Conservation (phyloP, 2,797 vertebrate genomes). For the Gallirallus australis region DNA sequence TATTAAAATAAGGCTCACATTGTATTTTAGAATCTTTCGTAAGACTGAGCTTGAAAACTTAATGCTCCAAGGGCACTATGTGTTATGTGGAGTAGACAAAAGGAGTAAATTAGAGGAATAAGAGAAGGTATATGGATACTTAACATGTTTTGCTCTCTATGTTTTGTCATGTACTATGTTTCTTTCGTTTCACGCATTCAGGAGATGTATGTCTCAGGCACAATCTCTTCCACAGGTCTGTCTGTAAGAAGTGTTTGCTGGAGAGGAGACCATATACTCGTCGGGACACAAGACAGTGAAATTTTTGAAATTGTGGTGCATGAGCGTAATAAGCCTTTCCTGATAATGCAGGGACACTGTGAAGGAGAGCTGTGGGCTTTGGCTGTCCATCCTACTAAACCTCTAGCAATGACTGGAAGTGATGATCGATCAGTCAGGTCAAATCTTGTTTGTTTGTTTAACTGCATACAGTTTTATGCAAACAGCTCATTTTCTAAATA, state of each 20-base stretch:
- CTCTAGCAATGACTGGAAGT: conserved; percentile 96
- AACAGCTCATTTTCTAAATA: neutral
- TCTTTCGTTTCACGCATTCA: neutral
- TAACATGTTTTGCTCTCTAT: neutral
- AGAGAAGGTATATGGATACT: neutral
- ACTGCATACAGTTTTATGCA: neutral
- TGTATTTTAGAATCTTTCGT: neutral
- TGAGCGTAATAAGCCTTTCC: conserved; percentile 97
- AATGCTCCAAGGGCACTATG: neutral
- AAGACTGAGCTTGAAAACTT: neutral
- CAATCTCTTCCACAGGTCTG: conserved; percentile 82
- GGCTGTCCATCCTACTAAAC: conserved; percentile 96
- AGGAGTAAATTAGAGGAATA: neutral
- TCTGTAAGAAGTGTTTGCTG: conserved; percentile 98
- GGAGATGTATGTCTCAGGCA: neutral
- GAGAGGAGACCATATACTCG: conserved; percentile 96
- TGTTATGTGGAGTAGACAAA: neutral
- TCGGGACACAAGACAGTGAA: conserved; percentile 98
- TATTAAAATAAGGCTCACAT: neutral
- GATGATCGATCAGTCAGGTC: conserved; percentile 98
- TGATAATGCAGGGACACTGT: conserved; percentile 99
- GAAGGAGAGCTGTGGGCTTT: conserved; percentile 98
- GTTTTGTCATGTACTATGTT: neutral
- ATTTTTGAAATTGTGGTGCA: conserved; percentile 99
- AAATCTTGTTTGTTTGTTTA: neutral